Evolutionary conservation across 2,113 vertebrate genomes (phyloP), one percentile per base, ranked within the genome.

Genomic region (Mormoops blainvillei): DNA sequence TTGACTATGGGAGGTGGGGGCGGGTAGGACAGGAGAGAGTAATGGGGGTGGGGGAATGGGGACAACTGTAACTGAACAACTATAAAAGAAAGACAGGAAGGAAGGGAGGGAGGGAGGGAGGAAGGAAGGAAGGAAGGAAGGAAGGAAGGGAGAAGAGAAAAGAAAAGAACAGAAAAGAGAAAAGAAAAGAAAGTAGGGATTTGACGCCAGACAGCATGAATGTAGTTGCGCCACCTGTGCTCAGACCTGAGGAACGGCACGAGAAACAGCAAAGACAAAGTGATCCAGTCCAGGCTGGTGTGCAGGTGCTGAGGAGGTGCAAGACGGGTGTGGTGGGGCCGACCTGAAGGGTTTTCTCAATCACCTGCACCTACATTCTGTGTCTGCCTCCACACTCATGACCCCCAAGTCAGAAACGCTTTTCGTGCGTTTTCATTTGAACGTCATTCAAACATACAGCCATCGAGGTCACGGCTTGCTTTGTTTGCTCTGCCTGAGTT

Each of bases 211-310:
- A 14, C 36, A 84, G 31, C 2, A 3, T 20, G 24, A 45, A 31
- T 20, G 63, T 43, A 38, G 48, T 6, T 31, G 3, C 3, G 63
- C 19, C 5, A 36, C 33, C 0, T n/a, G 0, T 10, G 18, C 9
- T 65, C 41, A 5, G 24, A 52, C 18, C 48, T 87, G 24, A 84
- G 36, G 73, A 91, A 43, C 11, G 4, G 54, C 38, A 48, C n/a
- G 31, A 31, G 22, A 84, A 85, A 63, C 7, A 41, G 9, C 56
- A 85, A 22, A 68, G 12, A 22, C 63, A 36, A 65, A 48, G 3
- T 0, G 8, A 63, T 41, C 45, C 73, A 8, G 16, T 41, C 33
- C 38, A 73, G 36, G 52, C 18, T 43, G n/a, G 43, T 36, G 43
- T 15, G 7, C 80, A 38, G 18, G 33, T 31, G 22, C 36, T 67